Base-by-base conservation (phyloP, 2,888 invertebrate species). In the Leucophenga maculata region DNA sequence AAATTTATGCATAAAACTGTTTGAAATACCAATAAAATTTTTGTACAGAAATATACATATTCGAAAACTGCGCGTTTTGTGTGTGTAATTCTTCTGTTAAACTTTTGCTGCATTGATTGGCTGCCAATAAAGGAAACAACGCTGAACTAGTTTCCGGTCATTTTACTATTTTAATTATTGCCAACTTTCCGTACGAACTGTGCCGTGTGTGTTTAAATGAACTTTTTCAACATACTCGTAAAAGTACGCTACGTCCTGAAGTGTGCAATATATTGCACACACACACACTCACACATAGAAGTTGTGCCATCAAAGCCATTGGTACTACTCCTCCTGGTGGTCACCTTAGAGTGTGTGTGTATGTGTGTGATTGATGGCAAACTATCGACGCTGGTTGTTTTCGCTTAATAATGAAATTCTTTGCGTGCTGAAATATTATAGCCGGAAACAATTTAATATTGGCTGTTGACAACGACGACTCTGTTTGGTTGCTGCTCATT, bases 271-370 rank as follows among this genome's bases (percentile, higher is more conserved):
- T 44, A 60, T 18, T 60, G 39, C n/a, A 26, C 60, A 44, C 39
- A 60, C 31, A 39, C 32, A 20, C 31, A 31, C 39, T 39, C 39
- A 16, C 16, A 59, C 31, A 60, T 54, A 8, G 18, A 54, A 60
- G 60, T 39, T 16, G 18, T 60, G 13, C 16, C 39, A 32, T 32
- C 60, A 60, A 60, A 74, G 75, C 78, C 75, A 78, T 79, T 81
- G 81, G 72, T 72, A 69, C 74, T 39, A 6, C 11, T 39, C 26
- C 2, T 26, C 3, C 3, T 26, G 26, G 39, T 39, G 39, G 39
- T 1, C 39, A 39, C 39, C 39, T 39, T 8, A 80, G 50, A 6
- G 18, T 18, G 13, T 18, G 18, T 50, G 50, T 50, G 50, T 50
- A 11, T 67, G 46, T 67, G 54, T 59, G 48, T 26, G 22, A 48